Conservation (phyloP, 2,113 vertebrate genomes). For the Otocyon megalotis region DNA sequence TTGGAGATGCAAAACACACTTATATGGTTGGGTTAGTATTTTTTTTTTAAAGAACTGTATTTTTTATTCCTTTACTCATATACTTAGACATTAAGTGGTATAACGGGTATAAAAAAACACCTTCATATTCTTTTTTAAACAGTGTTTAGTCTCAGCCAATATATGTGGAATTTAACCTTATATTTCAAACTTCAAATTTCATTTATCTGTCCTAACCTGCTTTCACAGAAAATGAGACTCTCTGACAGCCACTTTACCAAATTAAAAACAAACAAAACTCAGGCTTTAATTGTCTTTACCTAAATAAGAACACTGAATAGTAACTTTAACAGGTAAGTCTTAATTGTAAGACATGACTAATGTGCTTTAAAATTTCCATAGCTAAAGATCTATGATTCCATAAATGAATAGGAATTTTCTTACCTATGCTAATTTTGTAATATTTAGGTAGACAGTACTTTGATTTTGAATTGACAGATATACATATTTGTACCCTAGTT, state of each 20-base stretch:
- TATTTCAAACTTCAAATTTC: slow-evolving; percentile 6
- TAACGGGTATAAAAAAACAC: neutral
- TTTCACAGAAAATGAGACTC: slow-evolving; percentile 32
- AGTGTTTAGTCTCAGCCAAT: neutral
- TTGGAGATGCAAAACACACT: neutral
- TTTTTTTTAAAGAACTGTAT: neutral
- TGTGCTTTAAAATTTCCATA: neutral
- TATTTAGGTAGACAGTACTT: neutral
- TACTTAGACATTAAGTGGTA: neutral
- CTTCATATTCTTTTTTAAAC: neutral
- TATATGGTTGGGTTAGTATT: neutral
- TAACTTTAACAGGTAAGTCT: neutral
- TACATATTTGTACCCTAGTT: neutral
- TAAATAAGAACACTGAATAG: neutral
- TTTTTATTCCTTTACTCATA: slow-evolving; percentile 27
- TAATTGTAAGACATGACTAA: neutral
- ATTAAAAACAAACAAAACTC: neutral
- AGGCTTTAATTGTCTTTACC: neutral
- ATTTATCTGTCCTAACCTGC: neutral
- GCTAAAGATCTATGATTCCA: neutral
- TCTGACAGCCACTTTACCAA: neutral
- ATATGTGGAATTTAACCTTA: neutral
- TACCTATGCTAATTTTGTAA: neutral
- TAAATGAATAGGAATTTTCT: neutral
- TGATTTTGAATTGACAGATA: neutral